Evolutionary conservation across 2,797 vertebrate genomes (phyloP).

Genomic region (Leptatherina wallacei): DNA sequence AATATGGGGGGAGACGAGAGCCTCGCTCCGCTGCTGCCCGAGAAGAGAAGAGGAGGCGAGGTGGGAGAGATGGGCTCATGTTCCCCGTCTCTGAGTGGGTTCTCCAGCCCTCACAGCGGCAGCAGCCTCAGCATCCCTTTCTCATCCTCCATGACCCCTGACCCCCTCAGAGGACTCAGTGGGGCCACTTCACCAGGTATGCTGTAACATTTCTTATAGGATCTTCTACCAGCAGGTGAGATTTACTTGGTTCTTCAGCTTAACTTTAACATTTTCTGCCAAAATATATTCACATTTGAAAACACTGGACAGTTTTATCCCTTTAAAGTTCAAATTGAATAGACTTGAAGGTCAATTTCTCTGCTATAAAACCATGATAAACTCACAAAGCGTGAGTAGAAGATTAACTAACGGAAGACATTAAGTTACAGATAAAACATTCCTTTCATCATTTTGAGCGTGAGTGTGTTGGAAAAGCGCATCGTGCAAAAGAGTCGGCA

Average conservation of each 20-base stretch:
- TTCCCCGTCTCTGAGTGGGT: constrained; percentile 88
- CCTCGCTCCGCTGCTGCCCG: constrained; percentile 88
- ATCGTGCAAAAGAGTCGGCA: background rate
- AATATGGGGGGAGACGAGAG: constrained; percentile 67
- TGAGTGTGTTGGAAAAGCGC: background rate
- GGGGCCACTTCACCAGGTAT: constrained; percentile 85
- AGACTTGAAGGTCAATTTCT: background rate
- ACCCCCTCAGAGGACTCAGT: constrained; percentile 68
- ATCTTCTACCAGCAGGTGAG: no score
- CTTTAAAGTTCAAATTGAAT: background rate
- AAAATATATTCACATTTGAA: background rate
- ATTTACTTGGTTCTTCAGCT: no score
- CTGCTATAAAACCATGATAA: background rate
- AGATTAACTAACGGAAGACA: background rate
- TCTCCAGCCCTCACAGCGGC: constrained; percentile 89
- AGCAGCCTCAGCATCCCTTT: constrained; percentile 90
- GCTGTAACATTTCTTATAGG: background rate
- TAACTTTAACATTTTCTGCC: background rate
- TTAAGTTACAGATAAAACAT: background rate
- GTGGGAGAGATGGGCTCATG: constrained; percentile 78
- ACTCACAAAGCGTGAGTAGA: background rate
- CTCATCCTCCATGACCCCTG: constrained; percentile 77
- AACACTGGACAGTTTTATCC: background rate
- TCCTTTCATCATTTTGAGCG: background rate
- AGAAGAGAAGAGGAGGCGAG: constrained; percentile 89